Evolutionary conservation across 2,113 vertebrate species (phyloP).

Genomic region (Cottus gobio): DNA sequence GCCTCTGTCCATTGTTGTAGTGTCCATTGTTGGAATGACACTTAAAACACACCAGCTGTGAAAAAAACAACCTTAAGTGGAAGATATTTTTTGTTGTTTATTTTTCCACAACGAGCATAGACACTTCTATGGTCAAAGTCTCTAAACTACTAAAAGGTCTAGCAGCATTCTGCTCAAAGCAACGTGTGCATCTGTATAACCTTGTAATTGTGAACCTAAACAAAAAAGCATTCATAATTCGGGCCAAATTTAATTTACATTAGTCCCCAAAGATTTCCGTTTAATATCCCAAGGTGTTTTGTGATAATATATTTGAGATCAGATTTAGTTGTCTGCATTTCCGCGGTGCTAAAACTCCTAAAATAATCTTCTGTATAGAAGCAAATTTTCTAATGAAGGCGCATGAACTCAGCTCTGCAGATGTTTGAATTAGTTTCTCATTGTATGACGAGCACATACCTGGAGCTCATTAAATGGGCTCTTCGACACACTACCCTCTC

Average conservation of each 20-base stretch:
- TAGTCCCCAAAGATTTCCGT: not conserved
- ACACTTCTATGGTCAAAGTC: not conserved
- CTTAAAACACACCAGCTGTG: not conserved
- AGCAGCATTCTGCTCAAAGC: not conserved
- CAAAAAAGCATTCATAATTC: conserved; percentile 1
- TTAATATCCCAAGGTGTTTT: conserved; percentile 6
- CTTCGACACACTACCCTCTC: conserved; percentile 23
- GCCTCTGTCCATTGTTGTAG: not conserved
- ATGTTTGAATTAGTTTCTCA: conserved; percentile 36
- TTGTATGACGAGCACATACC: conserved; percentile 55
- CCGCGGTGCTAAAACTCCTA: not conserved
- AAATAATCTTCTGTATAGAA: not conserved
- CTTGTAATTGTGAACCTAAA: not conserved
- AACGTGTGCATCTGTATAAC: not conserved
- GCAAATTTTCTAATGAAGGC: not conserved
- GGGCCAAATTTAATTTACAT: not conserved
- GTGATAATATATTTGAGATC: not conserved
- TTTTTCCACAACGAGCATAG: not conserved
- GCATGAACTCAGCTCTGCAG: not conserved
- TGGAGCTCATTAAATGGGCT: conserved; percentile 63
- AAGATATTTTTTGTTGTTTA: not conserved
- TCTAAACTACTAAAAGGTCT: not conserved
- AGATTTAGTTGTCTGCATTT: conserved; percentile 10
- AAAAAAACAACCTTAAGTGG: not conserved
- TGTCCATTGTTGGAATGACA: not conserved